Percentiles rank a stretch among this genome's conserved stretches.
These are phyloP conservation scores for Antheraea pernyi DNA, from an alignment of 1,140 invertebrate genomes.

Conservation along the genomic window DNA sequence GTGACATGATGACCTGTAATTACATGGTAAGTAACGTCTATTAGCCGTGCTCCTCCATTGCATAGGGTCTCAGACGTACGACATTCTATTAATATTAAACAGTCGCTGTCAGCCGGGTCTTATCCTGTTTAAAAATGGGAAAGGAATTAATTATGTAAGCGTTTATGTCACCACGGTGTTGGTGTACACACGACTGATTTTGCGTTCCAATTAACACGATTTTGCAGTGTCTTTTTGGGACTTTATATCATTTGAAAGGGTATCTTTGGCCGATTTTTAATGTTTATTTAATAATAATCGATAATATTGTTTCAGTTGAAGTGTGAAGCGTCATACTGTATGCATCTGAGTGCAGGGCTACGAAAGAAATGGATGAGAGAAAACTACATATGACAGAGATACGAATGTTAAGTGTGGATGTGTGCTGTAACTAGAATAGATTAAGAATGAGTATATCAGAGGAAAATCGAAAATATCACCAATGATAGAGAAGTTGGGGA, in stretches of 20 bases:
- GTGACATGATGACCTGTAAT: background rate
- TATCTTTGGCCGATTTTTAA: background rate
- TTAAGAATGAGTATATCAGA: too few species aligned
- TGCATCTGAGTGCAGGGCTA: too few species aligned
- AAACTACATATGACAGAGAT: too few species aligned
- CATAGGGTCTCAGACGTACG: background rate
- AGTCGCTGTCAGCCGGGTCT: constrained; percentile 20
- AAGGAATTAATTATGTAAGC: constrained; percentile 28
- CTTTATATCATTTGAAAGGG: background rate
- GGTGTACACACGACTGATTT: background rate
- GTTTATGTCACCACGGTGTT: background rate
- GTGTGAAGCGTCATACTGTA: too few species aligned
- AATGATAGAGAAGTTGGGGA: too few species aligned
- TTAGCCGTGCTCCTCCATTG: background rate
- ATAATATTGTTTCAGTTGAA: too few species aligned
- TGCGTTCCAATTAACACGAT: background rate
- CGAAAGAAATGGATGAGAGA: too few species aligned
- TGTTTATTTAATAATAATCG: too few species aligned
- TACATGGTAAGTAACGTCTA: background rate
- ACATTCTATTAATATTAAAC: constrained; percentile 25
- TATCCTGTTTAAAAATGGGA: constrained; percentile 32
- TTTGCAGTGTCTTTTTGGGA: background rate
- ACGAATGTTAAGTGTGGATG: too few species aligned
- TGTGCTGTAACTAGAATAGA: too few species aligned
- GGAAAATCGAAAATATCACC: too few species aligned